These are phyloP conservation scores for Fukomys damarensis DNA, from an alignment of 2,113 vertebrate genomes.

Conservation along the genomic window DNA sequence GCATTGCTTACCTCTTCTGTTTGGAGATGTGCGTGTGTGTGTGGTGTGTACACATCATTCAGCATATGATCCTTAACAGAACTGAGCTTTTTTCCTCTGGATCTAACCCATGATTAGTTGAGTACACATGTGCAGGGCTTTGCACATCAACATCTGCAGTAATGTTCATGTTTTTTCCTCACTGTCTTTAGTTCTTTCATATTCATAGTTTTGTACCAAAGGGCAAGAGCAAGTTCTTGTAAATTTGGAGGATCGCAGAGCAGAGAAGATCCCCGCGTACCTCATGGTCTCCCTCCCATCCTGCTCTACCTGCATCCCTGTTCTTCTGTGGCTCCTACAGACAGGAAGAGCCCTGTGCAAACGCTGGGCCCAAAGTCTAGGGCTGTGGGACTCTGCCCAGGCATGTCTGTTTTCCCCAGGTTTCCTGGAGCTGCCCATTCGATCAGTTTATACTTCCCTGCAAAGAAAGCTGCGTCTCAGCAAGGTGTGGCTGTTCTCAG, in stretches of 20 bases:
- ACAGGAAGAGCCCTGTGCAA: not conserved
- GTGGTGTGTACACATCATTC: not conserved
- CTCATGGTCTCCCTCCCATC: not conserved
- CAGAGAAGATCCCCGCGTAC: not conserved
- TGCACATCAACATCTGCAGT: not conserved
- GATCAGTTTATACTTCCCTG: not conserved
- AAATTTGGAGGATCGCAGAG: not conserved
- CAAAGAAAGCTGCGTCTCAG: constrained; percentile 54
- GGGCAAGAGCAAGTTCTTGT: not conserved
- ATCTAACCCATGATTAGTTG: not conserved
- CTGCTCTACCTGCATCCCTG: not conserved
- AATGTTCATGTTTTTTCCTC: not conserved
- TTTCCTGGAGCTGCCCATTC: not conserved
- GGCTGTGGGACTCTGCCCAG: constrained; percentile 12
- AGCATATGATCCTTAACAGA: not conserved
- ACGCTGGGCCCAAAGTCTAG: not conserved
- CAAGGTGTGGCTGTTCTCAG: not conserved
- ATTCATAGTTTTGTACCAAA: constrained; percentile 24
- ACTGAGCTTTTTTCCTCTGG: not conserved
- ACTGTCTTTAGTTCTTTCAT: not conserved
- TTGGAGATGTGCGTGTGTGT: not conserved
- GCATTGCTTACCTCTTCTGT: not conserved
- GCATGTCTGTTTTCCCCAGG: not conserved
- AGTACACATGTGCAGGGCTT: not conserved
- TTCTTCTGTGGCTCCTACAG: not conserved